phyloP scores from a whole-genome alignment of 2,113 vertebrate species.

The Phylloscopus whistleri region DNA sequence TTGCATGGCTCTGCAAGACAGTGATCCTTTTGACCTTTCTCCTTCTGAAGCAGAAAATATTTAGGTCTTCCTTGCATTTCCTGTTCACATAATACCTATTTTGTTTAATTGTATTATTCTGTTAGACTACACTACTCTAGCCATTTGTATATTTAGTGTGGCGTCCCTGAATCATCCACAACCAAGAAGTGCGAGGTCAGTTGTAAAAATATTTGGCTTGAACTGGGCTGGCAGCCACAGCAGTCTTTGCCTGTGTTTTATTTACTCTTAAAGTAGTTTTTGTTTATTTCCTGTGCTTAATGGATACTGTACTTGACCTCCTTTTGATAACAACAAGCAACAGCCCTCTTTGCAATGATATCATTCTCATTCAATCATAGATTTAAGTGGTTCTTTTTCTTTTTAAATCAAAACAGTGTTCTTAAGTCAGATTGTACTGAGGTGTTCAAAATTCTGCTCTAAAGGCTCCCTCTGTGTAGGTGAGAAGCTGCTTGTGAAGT shows the following conservation, averaged over 20 bases:
- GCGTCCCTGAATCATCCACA: not conserved
- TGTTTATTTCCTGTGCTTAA: not conserved
- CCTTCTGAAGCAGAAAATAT: not conserved
- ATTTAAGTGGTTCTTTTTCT: not conserved
- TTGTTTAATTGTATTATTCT: not conserved
- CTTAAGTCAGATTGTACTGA: not conserved
- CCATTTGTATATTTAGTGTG: not conserved
- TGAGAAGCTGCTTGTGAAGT: not conserved
- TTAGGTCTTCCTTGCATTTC: not conserved
- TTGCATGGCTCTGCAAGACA: not conserved
- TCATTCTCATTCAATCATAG: not conserved
- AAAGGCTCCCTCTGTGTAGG: not conserved
- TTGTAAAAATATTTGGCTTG: conserved; percentile 14
- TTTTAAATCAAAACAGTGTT: not conserved
- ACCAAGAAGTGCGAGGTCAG: not conserved
- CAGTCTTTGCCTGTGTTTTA: not conserved
- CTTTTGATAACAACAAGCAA: not conserved
- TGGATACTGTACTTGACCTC: not conserved
- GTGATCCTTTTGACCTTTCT: not conserved
- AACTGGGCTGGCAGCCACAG: not conserved
- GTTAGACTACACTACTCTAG: not conserved
- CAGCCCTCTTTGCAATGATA: not conserved
- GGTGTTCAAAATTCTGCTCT: not conserved
- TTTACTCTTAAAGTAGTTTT: not conserved
- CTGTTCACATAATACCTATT: not conserved